A percentile compares a stretch with the other conserved stretches of the same genome.
Evolutionary conservation across 37 sponge, comb jelly and placozoan species (phyloP).

Genomic region (Oopsacas minuta): DNA sequence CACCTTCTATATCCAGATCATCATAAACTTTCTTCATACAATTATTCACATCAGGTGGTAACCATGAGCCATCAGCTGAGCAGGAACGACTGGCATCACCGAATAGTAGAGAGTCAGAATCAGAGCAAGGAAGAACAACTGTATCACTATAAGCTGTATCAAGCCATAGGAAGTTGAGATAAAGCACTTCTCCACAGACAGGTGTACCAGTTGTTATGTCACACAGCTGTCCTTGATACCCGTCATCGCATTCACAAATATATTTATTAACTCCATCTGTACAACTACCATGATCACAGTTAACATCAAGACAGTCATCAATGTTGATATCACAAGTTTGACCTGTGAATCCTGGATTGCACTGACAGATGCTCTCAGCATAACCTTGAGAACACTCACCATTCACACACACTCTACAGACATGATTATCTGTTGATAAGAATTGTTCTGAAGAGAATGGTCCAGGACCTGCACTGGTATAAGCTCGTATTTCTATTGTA

Average conservation of each 20-base stretch:
- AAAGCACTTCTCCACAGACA: background rate
- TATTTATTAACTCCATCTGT: background rate
- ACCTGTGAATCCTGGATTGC: background rate
- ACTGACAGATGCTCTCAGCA: background rate
- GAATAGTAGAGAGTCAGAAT: background rate
- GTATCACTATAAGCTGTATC: background rate
- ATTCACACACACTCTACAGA: background rate
- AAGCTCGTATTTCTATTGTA: background rate
- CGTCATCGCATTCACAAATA: background rate
- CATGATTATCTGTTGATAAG: background rate
- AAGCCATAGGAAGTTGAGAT: background rate
- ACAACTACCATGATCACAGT: background rate
- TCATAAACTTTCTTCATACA: background rate
- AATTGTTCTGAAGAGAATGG: background rate
- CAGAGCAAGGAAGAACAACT: background rate
- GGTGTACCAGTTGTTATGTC: background rate
- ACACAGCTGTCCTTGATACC: background rate
- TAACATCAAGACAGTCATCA: background rate
- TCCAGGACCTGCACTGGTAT: background rate
- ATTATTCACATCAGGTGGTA: background rate
- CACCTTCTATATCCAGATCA: background rate
- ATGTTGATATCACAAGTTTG: background rate
- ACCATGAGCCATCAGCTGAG: background rate
- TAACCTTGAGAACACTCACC: background rate
- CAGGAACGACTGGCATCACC: constrained; percentile 1